Evolutionary conservation across 2,888 invertebrate species (phyloP).

Genomic region (Lasioglossum malachurum): DNA sequence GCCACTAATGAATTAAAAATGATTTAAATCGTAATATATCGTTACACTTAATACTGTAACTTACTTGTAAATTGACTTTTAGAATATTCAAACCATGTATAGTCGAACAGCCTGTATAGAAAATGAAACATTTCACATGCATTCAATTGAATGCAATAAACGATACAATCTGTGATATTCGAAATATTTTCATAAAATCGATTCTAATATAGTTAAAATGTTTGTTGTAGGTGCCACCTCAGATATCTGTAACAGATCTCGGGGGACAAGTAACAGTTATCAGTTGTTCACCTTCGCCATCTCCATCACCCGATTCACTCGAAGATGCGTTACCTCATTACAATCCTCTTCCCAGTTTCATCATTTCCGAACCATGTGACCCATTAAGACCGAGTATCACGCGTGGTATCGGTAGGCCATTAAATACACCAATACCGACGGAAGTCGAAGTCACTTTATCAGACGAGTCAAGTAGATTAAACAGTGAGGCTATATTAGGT

Average conservation of each 20-base stretch:
- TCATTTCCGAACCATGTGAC: conserved; percentile 91
- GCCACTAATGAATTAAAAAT: too few relatives aligned
- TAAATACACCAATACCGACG: conserved; percentile 79
- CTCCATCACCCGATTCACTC: conserved; percentile 83
- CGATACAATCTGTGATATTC: not conserved
- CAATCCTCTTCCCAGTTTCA: conserved; percentile 85
- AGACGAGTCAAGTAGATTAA: conserved; percentile 92
- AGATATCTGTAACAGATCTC: conserved; percentile 96
- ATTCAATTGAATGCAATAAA: not conserved
- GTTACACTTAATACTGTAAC: not conserved
- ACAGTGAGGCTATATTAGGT: conserved; percentile 92
- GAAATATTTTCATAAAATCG: not conserved
- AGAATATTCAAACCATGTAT: not conserved
- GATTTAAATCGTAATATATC: not conserved
- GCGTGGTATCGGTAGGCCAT: conserved; percentile 89
- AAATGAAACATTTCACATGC: not conserved
- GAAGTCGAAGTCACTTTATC: conserved; percentile 91
- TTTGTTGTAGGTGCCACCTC: conserved; percentile 87
- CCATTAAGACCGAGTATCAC: conserved; percentile 92
- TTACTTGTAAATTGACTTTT: not conserved
- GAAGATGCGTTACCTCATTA: conserved; percentile 82
- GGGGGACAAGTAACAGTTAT: conserved; percentile 94
- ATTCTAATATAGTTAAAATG: not conserved
- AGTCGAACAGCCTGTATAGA: not conserved
- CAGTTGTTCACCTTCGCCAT: conserved; percentile 90